Conservation (phyloP, 2,797 vertebrate species). For the Gallinago solitaria region DNA sequence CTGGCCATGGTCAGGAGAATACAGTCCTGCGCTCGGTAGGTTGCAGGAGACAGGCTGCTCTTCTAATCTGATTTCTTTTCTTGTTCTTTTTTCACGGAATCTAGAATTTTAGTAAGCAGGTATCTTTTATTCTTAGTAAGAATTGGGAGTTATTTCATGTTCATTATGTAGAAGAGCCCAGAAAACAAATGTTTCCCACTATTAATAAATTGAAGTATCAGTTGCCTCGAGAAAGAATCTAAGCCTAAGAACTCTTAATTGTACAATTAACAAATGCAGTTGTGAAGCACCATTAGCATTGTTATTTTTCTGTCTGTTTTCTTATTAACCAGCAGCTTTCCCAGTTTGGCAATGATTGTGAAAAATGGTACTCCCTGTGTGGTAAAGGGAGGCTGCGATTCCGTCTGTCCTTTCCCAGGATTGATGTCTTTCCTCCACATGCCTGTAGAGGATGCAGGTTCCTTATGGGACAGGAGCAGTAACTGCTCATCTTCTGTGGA, state of each 20-base stretch:
- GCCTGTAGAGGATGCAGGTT: constrained; percentile 31
- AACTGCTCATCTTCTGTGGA: background rate
- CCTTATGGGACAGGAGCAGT: background rate
- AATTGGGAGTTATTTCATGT: background rate
- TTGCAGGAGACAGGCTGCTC: background rate
- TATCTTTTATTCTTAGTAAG: background rate
- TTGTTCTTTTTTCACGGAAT: background rate
- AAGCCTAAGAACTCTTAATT: background rate
- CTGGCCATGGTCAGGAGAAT: background rate
- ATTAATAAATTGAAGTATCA: background rate
- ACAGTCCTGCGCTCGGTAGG: accelerated
- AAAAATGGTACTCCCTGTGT: background rate
- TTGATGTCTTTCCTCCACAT: background rate
- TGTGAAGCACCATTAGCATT: background rate
- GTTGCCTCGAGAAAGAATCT: background rate
- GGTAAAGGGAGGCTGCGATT: background rate
- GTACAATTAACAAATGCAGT: background rate
- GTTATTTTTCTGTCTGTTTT: background rate
- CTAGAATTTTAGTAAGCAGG: background rate
- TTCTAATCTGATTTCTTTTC: background rate
- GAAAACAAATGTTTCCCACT: background rate
- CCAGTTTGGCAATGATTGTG: background rate
- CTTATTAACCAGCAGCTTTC: background rate
- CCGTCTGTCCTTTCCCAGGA: background rate
- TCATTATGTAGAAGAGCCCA: background rate